A percentile compares a stretch with the other conserved stretches of the same genome.
These are phyloP conservation scores for Apomyelois bistriatella DNA, from an alignment of 2,888 invertebrate species.

Conservation along the genomic window DNA sequence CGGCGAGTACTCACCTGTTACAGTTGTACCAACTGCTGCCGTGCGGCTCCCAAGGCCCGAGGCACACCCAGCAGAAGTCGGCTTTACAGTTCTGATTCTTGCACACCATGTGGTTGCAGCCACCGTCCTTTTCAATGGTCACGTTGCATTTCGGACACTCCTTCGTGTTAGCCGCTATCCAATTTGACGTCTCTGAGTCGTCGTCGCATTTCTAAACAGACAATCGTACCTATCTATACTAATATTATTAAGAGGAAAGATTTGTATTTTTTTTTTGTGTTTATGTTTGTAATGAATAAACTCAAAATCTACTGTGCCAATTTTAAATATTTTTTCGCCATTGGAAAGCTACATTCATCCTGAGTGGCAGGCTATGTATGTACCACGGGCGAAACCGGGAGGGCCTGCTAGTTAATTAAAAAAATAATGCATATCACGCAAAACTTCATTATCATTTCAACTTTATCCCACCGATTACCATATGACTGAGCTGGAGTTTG, in stretches of 20 bases:
- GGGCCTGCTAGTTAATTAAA: too few relatives aligned
- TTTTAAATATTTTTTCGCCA: too few relatives aligned
- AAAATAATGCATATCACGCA: too few relatives aligned
- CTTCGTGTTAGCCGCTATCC: slow-evolving; percentile 99
- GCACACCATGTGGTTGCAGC: slow-evolving; percentile 99
- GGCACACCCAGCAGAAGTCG: slow-evolving; percentile 99
- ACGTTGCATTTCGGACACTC: slow-evolving; percentile 99
- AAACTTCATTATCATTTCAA: too few relatives aligned
- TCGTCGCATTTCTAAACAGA: slow-evolving; percentile 92
- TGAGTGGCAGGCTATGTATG: too few relatives aligned
- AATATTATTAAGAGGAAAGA: neutral
- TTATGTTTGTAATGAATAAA: too few relatives aligned
- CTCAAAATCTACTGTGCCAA: too few relatives aligned
- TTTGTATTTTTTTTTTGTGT: too few relatives aligned
- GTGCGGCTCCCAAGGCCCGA: slow-evolving; percentile 99
- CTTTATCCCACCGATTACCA: too few relatives aligned
- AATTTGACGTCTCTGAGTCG: slow-evolving; percentile 99
- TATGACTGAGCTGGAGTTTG: too few relatives aligned
- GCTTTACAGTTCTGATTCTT: slow-evolving; percentile 98
- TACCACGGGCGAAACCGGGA: too few relatives aligned
- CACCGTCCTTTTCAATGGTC: slow-evolving; percentile 98
- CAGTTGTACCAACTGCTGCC: slow-evolving; percentile 99
- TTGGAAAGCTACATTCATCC: too few relatives aligned
- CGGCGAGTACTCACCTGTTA: slow-evolving; percentile 81
- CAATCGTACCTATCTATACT: neutral